Evolutionary conservation across 1,140 invertebrate species (phyloP).

Genomic region (Venturia canescens): DNA sequence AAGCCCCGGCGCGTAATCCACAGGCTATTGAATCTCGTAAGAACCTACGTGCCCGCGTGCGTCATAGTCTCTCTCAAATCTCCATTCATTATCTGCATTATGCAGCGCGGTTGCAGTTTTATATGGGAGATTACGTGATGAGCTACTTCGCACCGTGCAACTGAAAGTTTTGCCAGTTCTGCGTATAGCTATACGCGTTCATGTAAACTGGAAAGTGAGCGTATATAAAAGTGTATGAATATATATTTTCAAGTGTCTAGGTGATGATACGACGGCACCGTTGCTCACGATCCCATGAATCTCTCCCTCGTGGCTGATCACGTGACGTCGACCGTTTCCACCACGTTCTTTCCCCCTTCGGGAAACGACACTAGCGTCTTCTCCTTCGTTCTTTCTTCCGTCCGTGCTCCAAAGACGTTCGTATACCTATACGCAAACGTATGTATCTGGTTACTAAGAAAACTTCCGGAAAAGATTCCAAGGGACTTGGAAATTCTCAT

Average conservation of each 20-base stretch:
- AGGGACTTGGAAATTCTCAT: neutral
- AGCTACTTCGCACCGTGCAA: neutral
- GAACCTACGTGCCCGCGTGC: neutral
- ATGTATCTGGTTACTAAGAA: neutral
- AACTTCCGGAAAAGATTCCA: neutral
- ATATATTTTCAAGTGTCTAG: neutral
- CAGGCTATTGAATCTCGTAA: neutral
- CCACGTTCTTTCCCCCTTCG: neutral
- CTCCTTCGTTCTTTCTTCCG: neutral
- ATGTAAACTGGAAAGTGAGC: too few relatives aligned
- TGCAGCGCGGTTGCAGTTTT: slow-evolving; percentile 50
- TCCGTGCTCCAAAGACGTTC: neutral
- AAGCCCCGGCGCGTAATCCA: neutral
- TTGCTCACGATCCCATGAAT: slow-evolving; percentile 61
- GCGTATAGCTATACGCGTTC: too few relatives aligned
- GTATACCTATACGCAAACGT: neutral
- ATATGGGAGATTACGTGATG: slow-evolving; percentile 53
- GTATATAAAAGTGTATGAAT: neutral
- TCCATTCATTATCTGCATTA: slow-evolving; percentile 16
- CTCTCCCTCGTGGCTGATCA: slow-evolving; percentile 41
- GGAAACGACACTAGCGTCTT: neutral
- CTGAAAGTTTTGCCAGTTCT: neutral
- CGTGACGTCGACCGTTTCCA: slow-evolving; percentile 24
- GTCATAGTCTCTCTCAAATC: slow-evolving; percentile 1
- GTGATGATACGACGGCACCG: slow-evolving; percentile 49